Evolutionary conservation across 2,888 invertebrate genomes (phyloP), one percentile per base, ranked within the genome.

Genomic region (Fabriciana adippe): DNA sequence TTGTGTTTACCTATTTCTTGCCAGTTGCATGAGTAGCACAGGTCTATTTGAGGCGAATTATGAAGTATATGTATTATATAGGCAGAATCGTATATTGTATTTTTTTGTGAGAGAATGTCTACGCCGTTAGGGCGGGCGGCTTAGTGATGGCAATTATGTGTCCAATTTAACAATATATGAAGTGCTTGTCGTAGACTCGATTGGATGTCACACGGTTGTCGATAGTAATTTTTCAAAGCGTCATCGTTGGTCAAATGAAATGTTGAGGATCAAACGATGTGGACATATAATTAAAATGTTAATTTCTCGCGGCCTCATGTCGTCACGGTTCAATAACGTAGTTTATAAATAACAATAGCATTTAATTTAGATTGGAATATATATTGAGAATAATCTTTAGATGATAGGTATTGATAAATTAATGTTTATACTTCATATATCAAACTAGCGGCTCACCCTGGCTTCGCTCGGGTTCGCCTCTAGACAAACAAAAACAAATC

Each of bases 121-220:
- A 26, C n/a, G n/a, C 31, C 47, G 26, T 48, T 48, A 59, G 13
- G n/a, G 48, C 35, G 11, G 35, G 35, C 35, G 35, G 11, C 1
- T 41, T 41, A 41, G 11, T 11, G 35, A 8, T 11, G 35, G 53
- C 16, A 16, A 31, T 59, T 41, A 55, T 48, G 78, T 76, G 74
- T 83, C 77, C 79, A 85, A 85, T 87, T 83, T 82, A 82, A 79
- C 79, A 89, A 83, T 88, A 88, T 76, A 90, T 90, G 89, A 90
- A 80, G 72, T 78, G 76, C 82, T 83, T 80, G 90, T 91, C 91
- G 88, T 73, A 81, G 75, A 79, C 78, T 75, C 79, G 85, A 90
- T 89, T 88, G 89, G 82, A 75, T 84, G 87, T 88, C 81, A 78
- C 73, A 73, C 68, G 73, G 61, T 14, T 74, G 66, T 68, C 60